Evolutionary conservation across 2,888 invertebrate genomes (phyloP), one percentile per base, ranked within the genome.

Genomic region (Drosophila anomelani): DNA sequence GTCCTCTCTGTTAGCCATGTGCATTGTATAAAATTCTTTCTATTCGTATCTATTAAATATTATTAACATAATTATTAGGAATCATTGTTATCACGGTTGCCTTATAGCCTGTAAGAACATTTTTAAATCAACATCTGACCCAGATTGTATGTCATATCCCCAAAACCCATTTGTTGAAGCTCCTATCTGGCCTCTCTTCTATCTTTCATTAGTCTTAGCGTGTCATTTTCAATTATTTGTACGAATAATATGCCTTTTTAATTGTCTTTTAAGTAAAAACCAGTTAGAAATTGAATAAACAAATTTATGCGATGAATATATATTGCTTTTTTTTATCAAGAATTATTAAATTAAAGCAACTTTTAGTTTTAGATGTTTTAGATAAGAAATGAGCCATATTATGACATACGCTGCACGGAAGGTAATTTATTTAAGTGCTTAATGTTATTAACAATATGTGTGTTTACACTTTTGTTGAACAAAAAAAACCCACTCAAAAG

Each of bases 71-170:
- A 75, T 63, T 62, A 47, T 60, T 63, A 56, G 47, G 67, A 39
- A 66, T 79, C 69, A 77, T 79, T 86, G 79, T 88, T 85, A 75
- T 82, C 64, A 76, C 71, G 85, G 77, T 84, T 88, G 85, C 85
- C 85, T 89, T 85, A 85, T 85, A 85, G 89, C 59, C 68, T 60
- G 32, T 87, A 88, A 89, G 88, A 64, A 41, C 76, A 60, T 51
- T 70, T 81, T 53, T 43, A 47, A 72, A 70, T 74, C 67, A 74
- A 74, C 77, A 62, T 64, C 39, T 69, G 57, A 76, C 76, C 76
- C 49, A 56, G 66, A 34, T 47, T 56, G 39, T 66, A 34, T 47
- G 47, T 56, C 68, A 46, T 53, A 17, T 36, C 17, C 44, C 15
- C 15, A 8, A 43, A 51, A 73, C 58, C 23, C 49, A 53, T 56